Evolutionary conservation across 2,888 invertebrate species (phyloP).

Genomic region (Melipona bicolor): DNA sequence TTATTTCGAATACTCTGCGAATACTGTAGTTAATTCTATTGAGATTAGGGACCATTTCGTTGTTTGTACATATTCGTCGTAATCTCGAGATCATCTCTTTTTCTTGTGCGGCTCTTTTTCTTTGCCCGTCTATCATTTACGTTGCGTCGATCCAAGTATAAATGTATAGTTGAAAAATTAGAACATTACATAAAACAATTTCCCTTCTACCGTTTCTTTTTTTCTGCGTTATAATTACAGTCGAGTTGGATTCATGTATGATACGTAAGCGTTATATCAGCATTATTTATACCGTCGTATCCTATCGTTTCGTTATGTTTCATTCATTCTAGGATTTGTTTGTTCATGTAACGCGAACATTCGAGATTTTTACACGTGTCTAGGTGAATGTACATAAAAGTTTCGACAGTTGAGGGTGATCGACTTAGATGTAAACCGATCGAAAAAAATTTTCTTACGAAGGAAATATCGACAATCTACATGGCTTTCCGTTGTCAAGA

Average conservation of each 20-base stretch:
- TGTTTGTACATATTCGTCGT: slow-evolving; percentile 66
- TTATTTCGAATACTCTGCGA: slow-evolving; percentile 45
- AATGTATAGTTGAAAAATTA: slow-evolving; percentile 1
- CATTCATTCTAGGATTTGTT: background rate
- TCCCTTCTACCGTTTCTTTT: background rate
- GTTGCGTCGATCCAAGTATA: slow-evolving; percentile 9
- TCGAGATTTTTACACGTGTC: background rate
- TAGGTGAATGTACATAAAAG: slow-evolving; percentile 1
- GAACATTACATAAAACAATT: background rate
- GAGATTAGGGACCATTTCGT: slow-evolving; percentile 70
- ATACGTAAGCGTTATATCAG: background rate
- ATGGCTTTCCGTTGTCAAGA: background rate
- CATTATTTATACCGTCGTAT: background rate
- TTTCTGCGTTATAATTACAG: background rate
- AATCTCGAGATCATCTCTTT: slow-evolving; percentile 44
- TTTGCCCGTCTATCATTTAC: slow-evolving; percentile 5
- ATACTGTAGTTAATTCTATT: slow-evolving; percentile 51
- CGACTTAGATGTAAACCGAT: slow-evolving; percentile 31
- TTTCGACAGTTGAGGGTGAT: background rate
- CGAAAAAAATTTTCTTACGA: slow-evolving; percentile 10
- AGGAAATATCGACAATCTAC: slow-evolving; percentile 9
- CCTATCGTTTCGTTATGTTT: slow-evolving; percentile 18
- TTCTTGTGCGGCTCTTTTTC: slow-evolving; percentile 12
- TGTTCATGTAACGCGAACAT: background rate
- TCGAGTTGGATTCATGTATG: background rate